Percentiles rank a stretch among this genome's conserved stretches.
phyloP scores from a whole-genome alignment of 2,888 invertebrate species.

The Fabriciana adippe region DNA sequence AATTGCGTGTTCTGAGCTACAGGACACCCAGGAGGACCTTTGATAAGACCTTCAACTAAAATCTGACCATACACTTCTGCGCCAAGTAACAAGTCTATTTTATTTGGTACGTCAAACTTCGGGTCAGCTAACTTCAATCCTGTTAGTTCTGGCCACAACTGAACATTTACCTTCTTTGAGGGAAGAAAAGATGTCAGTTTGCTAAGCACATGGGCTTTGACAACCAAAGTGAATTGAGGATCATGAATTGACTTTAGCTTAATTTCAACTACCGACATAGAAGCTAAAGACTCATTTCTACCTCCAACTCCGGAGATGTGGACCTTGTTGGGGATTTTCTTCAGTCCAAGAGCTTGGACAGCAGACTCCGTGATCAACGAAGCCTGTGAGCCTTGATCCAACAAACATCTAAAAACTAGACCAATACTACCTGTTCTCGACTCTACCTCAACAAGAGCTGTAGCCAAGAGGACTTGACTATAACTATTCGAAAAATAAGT shows the following conservation, averaged over 20 bases:
- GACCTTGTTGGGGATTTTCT: slow-evolving; percentile 29
- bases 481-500: slow-evolving; percentile 27
- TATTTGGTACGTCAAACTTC: slow-evolving; percentile 37
- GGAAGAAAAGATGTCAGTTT: slow-evolving; percentile 35
- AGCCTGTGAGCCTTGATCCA: slow-evolving; percentile 45
- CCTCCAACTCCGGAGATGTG: slow-evolving; percentile 29
- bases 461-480: slow-evolving; percentile 37
- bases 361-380: slow-evolving; percentile 43
- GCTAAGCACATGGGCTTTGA: slow-evolving; percentile 35
- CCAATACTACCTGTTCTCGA: slow-evolving; percentile 27
- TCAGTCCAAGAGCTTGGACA: slow-evolving; percentile 35
- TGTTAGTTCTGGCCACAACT: slow-evolving; percentile 11
- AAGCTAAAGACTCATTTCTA: slow-evolving; percentile 20
- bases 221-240: slow-evolving; percentile 26
- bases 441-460: slow-evolving; percentile 35
- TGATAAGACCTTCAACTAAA: slow-evolving; percentile 39
- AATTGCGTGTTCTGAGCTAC: slow-evolving; percentile 41
- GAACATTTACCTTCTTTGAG: slow-evolving; percentile 22
- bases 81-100: slow-evolving; percentile 43
- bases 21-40: slow-evolving; percentile 34
- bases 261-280: slow-evolving; percentile 32
- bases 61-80: slow-evolving; percentile 44
- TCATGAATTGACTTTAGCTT: slow-evolving; percentile 32
- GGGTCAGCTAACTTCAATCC: slow-evolving; percentile 32
- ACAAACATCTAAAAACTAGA: slow-evolving; percentile 36